Evolutionary conservation across 2,797 vertebrate genomes (phyloP), one percentile per base, ranked within the genome.

Genomic region (Periophthalmus magnuspinnatus): DNA sequence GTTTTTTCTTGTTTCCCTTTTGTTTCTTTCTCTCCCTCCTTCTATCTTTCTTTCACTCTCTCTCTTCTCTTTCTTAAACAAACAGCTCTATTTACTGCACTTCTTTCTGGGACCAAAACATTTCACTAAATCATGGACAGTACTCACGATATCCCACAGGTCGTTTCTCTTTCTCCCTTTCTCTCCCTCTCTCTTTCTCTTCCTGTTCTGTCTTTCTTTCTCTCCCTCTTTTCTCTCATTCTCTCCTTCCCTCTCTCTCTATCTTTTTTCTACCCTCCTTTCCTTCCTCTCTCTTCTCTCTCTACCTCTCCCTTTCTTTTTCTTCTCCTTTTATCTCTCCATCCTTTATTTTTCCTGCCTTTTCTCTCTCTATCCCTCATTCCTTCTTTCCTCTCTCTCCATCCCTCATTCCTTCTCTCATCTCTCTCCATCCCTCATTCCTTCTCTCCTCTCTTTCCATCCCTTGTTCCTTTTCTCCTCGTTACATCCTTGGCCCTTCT

Each of bases 121-220:
- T 74, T 70, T 60, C 68, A 78, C 82, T 88, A 83, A 88, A 90
- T 86, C 75, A 85, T 76, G 72, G 74, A 54, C 6, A 75, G 87
- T 85, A 81, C 89, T 87, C 81, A 84, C 77, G 85, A 87, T 84
- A 86, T 82, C 81, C 84, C 84, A 77, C 84, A 82, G 71, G 32
- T 74, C 9, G 78, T 76, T 84, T 86, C 21, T 28, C 21, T 28
- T 52, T 52, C n/a, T 21, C 13, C 3, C 41, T 45, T 41, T 16
- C 41, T 16, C 38, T 3, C 10, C 0, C 41, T 45, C 41, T 16
- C 41, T 5, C 41, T 4, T 3, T 28, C 28, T 28, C 1, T 3
- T 45, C 13, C 3, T 1, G 16, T 90, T 84, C 75, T 38, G 2
- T 48, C 47, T 13, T 16, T 6, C 47, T 0, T 47, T 48, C 47